Conservation (phyloP, 2,888 invertebrate species). For the Ariolimax columbianus region DNA sequence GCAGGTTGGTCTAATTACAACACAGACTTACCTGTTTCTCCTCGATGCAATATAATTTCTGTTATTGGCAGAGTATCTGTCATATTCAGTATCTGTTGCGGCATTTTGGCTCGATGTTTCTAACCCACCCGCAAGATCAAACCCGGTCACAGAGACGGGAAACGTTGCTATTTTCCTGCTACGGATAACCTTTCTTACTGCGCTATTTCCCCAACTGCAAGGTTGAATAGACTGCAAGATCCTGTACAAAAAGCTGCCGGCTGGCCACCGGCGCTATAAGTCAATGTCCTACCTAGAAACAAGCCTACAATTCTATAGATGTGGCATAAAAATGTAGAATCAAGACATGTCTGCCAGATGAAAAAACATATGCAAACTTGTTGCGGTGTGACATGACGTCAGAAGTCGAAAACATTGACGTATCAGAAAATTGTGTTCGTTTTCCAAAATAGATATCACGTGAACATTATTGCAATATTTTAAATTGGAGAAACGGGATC, state of each 20-base stretch:
- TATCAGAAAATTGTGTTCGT: conserved; percentile 3
- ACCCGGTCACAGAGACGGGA: conserved; percentile 44
- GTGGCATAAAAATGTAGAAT: conserved; percentile 7
- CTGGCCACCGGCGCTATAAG: conserved; percentile 22
- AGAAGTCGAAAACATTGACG: conserved; percentile 2
- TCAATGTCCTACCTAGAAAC: conserved; percentile 6
- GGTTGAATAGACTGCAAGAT: conserved; percentile 46
- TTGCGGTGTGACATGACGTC: conserved; percentile 49
- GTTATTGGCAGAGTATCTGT: conserved; percentile 42
- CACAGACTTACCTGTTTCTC: conserved; percentile 46
- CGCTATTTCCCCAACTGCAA: conserved; percentile 44
- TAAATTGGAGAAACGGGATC: too few relatives aligned
- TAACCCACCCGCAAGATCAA: conserved; percentile 42
- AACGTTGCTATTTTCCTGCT: conserved; percentile 6
- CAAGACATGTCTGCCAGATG: conserved; percentile 34
- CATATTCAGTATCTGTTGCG: conserved; percentile 39
- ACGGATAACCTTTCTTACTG: conserved; percentile 12
- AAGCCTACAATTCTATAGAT: conserved; percentile 1
- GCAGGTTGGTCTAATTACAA: neutral
- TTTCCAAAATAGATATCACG: conserved; percentile 7
- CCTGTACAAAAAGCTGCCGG: conserved; percentile 1
- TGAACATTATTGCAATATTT: neutral
- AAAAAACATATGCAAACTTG: conserved; percentile 22
- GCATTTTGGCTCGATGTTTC: conserved; percentile 36
- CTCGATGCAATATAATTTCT: conserved; percentile 49